phyloP scores from a whole-genome alignment of 2,888 invertebrate genomes.

The Syrista parreyssii region DNA sequence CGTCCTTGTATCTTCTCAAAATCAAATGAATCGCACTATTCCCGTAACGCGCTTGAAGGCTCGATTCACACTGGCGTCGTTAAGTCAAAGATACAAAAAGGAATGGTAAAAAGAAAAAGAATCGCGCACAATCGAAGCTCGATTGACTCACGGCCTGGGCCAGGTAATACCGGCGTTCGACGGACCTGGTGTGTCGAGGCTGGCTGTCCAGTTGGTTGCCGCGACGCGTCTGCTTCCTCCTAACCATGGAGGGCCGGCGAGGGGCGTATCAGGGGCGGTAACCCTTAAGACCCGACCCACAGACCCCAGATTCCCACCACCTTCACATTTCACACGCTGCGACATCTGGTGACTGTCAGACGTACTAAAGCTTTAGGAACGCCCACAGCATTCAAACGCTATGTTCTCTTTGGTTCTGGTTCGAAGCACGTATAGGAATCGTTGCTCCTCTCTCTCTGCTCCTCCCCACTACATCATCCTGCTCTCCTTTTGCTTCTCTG shows the following conservation, averaged over 20 bases:
- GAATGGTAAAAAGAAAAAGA: background rate
- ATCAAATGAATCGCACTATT: background rate
- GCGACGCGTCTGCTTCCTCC: conserved; percentile 61
- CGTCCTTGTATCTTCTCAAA: background rate
- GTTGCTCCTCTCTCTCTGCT: background rate
- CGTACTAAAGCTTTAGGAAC: conserved; percentile 12
- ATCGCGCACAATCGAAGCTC: background rate
- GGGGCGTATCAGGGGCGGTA: conserved; percentile 51
- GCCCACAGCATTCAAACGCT: conserved; percentile 19
- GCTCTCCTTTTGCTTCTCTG: background rate
- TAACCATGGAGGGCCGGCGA: conserved; percentile 49
- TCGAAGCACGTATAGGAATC: conserved; percentile 5
- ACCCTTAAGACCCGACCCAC: conserved; percentile 12
- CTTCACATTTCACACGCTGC: conserved; percentile 10
- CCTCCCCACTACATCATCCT: background rate
- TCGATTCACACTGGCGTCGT: background rate
- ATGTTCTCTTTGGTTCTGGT: conserved; percentile 1
- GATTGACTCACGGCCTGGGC: conserved; percentile 7
- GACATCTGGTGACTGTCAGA: conserved; percentile 33
- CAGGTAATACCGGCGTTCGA: conserved; percentile 51
- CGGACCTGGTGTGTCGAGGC: conserved; percentile 51
- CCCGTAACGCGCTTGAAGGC: background rate
- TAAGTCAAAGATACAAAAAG: background rate
- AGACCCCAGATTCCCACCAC: background rate
- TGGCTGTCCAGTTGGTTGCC: conserved; percentile 64